Evolutionary conservation across 2,797 vertebrate species (phyloP), one percentile per base, ranked within the genome.

Genomic region (Anguilla pacifica): DNA sequence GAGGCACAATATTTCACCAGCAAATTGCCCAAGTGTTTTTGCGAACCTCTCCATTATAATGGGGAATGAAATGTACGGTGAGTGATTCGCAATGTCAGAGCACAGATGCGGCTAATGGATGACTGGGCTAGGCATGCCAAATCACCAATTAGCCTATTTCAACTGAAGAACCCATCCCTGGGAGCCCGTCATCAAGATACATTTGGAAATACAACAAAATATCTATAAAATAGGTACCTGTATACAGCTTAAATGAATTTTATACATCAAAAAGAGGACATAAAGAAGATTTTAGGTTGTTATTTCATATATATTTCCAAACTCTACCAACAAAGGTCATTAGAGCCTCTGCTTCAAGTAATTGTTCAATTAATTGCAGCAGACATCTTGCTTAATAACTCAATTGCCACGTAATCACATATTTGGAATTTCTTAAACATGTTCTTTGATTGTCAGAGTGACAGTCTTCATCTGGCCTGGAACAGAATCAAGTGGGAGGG

Each of bases 121-220:
- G 39, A 87, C 39, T 43, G 85, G 85, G 59, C 89, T 88, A 86
- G 88, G n/a, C 89, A 88, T 88, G 88, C 92, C 91, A 94, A 94
- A 95, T 93, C 90, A 93, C 88, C 92, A 92, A 90, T 95, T 95
- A 95, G 92, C 86, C 91, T 94, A 94, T 39, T 79, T 79, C 4
- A 67, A 10, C 89, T 92, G 90, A 89, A 89, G 64, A 86, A 87
- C 64, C 83, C n/a, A 84, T 28, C n/a, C 25, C 83, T 28, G 28
- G 9, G 43, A 82, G 79, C 46, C 79, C 19, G 25, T n/a, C 2
- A 46, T 49, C 79, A 22, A 82, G 46, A 77, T 13, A 11, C n/a
- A 82, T 82, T n/a, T 51, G 2, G 79, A 51, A 51, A 82, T 51
- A 49, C 19, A 82, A 51, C 6, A 46, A 82, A 51, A 22, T 82